Conservation (phyloP, 2,888 invertebrate genomes). For the Coenonympha glycerion region DNA sequence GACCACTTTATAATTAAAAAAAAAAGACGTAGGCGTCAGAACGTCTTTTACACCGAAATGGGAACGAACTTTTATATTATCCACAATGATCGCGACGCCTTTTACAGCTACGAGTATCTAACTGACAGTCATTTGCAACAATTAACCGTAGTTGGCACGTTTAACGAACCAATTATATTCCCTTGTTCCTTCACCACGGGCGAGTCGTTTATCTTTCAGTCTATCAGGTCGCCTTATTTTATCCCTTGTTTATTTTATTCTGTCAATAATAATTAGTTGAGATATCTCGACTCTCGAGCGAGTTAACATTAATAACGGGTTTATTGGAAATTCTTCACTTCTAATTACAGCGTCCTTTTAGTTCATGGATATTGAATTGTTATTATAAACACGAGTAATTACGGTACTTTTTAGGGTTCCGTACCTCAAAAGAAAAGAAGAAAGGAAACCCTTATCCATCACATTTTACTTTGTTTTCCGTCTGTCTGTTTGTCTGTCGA, state of each 20-base stretch:
- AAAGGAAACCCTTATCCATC: no score
- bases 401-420: no score
- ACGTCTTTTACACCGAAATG: constrained; percentile 11
- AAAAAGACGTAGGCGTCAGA: not conserved
- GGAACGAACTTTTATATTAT: constrained; percentile 20
- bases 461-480: no score
- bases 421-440: no score
- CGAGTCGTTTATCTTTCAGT: constrained; percentile 24
- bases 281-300: not conserved
- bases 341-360: not conserved
- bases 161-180: constrained; percentile 60
- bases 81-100: constrained; percentile 28
- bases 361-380: no score
- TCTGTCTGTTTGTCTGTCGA: no score
- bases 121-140: constrained; percentile 61
- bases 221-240: constrained; percentile 21
- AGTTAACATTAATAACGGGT: not conserved
- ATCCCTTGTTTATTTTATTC: constrained; percentile 6
- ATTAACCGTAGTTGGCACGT: constrained; percentile 54
- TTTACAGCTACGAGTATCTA: constrained; percentile 56
- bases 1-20: not conserved
- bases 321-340: constrained; percentile 1
- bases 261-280: constrained; percentile 7
- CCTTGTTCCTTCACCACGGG: constrained; percentile 27
- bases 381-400: no score